Percentiles rank a stretch among this genome's conserved stretches.
Conservation (phyloP, 1,140 invertebrate species). For the Augochlora pura region DNA sequence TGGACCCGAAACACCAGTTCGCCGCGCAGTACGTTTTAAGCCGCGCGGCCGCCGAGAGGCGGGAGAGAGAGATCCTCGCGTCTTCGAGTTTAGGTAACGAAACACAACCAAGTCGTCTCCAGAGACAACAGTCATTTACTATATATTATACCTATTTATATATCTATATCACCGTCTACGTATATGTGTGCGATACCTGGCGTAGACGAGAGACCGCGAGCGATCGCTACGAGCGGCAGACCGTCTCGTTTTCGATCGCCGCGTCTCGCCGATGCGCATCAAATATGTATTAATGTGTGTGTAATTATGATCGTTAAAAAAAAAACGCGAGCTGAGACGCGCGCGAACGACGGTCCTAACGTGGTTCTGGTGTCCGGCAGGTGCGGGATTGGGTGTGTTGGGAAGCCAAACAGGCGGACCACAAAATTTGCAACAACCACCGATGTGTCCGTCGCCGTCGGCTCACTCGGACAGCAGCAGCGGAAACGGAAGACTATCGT, state of each 20-base stretch:
- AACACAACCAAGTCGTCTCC: conserved; percentile 7
- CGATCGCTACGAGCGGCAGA: no score
- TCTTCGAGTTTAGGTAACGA: conserved; percentile 81
- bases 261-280: neutral
- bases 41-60: conserved; percentile 92
- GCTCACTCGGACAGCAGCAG: conserved; percentile 91
- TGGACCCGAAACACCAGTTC: conserved; percentile 98
- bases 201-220: no score
- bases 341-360: conserved; percentile 9
- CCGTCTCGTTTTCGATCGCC: no score
- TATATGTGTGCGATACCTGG: neutral
- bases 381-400: conserved; percentile 81
- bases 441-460: conserved; percentile 88
- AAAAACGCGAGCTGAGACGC: no score
- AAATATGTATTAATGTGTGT: no score
- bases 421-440: conserved; percentile 81
- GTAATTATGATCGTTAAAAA: no score
- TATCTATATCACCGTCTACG: neutral
- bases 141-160: neutral
- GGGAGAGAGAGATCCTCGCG: conserved; percentile 90
- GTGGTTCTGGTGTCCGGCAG: conserved; percentile 64
- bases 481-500: conserved; percentile 88
- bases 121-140: no score
- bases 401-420: conserved; percentile 81
- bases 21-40: conserved; percentile 96